Conservation (phyloP, 1,140 invertebrate species). For the Leptinotarsa undecemlineata region DNA sequence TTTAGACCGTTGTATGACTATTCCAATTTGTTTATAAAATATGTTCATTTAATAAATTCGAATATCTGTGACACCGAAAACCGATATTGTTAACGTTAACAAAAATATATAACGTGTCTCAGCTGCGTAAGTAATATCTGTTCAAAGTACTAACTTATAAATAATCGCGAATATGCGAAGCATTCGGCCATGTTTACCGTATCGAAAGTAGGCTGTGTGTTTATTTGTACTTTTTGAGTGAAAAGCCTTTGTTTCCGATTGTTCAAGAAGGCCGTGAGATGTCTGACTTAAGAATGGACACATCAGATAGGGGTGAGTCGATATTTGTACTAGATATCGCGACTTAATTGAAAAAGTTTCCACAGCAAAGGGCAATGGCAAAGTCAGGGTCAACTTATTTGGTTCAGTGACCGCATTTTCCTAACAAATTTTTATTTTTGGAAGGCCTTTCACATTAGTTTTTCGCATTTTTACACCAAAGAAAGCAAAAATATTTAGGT, state of each 20-base stretch:
- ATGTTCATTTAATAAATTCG: not conserved
- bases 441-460: no score
- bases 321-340: conserved; percentile 10
- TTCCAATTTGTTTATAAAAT: conserved; percentile 11
- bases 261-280: conserved; percentile 26
- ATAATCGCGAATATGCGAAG: conserved; percentile 22
- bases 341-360: not conserved
- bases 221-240: conserved; percentile 48
- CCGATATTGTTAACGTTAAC: not conserved
- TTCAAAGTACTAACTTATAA: not conserved
- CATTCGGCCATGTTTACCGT: conserved; percentile 53
- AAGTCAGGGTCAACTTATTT: conserved; percentile 56
- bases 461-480: no score
- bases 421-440: conserved; percentile 21
- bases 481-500: not conserved
- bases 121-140: conserved; percentile 10
- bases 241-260: conserved; percentile 37
- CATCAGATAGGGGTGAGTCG: conserved; percentile 43
- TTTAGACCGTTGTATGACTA: not conserved
- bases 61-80: not conserved
- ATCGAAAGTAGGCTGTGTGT: conserved; percentile 51
- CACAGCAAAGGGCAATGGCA: conserved; percentile 53
- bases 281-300: conserved; percentile 31
- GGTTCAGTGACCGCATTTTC: conserved; percentile 55
- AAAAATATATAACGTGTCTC: not conserved